A percentile compares a stretch with the other conserved stretches of the same genome.
Evolutionary conservation across 2,113 vertebrate species (phyloP).

Genomic region (Tetraodon nigroviridis): DNA sequence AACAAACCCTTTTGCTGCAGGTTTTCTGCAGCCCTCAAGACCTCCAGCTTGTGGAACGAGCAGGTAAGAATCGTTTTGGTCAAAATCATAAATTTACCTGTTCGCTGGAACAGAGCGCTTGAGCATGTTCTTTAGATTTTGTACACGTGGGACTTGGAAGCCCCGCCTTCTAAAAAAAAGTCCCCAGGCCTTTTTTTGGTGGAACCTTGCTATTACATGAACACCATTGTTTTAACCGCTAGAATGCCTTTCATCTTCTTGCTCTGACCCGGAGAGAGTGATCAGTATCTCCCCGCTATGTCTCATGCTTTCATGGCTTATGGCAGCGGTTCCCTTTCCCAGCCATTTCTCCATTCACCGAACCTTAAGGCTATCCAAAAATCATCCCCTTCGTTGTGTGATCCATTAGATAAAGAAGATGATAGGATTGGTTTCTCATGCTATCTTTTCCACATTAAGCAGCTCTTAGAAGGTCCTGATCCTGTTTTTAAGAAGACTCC

Average conservation of each 20-base stretch:
- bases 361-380: slow-evolving; percentile 40
- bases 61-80: too few relatives aligned
- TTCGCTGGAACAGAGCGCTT: slow-evolving; percentile 1
- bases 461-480: slow-evolving; percentile 24
- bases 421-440: slow-evolving; percentile 42
- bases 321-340: slow-evolving; percentile 51
- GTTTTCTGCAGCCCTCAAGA: too few relatives aligned
- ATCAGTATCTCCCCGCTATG: slow-evolving; percentile 47
- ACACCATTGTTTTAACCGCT: slow-evolving; percentile 27
- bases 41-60: too few relatives aligned
- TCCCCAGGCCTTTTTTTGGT: slow-evolving; percentile 32
- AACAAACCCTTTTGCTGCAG: background rate
- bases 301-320: slow-evolving; percentile 38
- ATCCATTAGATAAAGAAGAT: slow-evolving; percentile 37
- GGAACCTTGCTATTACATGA: slow-evolving; percentile 33
- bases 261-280: slow-evolving; percentile 21
- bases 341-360: slow-evolving; percentile 31
- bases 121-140: slow-evolving; percentile 1
- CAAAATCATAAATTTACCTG: too few relatives aligned
- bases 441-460: slow-evolving; percentile 35
- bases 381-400: slow-evolving; percentile 41
- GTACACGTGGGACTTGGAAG: slow-evolving; percentile 10
- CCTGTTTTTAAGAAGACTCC: slow-evolving; percentile 22
- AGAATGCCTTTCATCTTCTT: slow-evolving; percentile 59
- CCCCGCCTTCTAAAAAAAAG: slow-evolving; percentile 13